Percentiles rank a stretch among this genome's conserved stretches.
Conservation (phyloP, 2,113 vertebrate genomes). For the Hemichromis elongatus region DNA sequence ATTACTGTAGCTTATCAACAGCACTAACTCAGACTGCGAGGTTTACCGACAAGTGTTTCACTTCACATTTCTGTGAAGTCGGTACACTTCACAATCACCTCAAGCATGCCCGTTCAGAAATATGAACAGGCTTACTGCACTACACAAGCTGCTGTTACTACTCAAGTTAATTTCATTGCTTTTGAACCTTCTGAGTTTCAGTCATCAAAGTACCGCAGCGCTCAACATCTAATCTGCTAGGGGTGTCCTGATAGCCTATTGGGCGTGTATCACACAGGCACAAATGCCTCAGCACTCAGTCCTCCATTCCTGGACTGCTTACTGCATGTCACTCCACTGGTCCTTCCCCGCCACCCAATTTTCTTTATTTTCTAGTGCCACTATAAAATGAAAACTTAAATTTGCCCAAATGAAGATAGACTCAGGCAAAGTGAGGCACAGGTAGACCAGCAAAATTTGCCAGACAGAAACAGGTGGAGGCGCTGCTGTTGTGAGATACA, state of each 20-base stretch:
- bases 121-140: not conserved
- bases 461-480: slow-evolving; percentile 16
- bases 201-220: not conserved
- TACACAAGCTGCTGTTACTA: not conserved
- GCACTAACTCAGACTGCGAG: not conserved
- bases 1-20: not conserved
- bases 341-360: not conserved
- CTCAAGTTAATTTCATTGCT: not conserved
- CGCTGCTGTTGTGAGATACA: slow-evolving; percentile 26
- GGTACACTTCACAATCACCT: not conserved
- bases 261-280: not conserved
- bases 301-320: not conserved
- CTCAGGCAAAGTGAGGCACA: not conserved
- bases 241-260: not conserved
- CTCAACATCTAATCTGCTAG: not conserved
- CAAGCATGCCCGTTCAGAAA: not conserved
- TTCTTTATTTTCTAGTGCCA: not conserved
- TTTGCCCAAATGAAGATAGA: not conserved
- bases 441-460: not conserved
- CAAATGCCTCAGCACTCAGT: not conserved
- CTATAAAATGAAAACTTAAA: not conserved
- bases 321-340: not conserved
- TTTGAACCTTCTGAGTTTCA: not conserved
- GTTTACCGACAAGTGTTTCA: slow-evolving; percentile 38
- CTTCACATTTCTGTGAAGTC: slow-evolving; percentile 45